These are phyloP conservation scores for Carettochelys insculpta DNA, from an alignment of 2,113 vertebrate genomes.

Conservation along the genomic window DNA sequence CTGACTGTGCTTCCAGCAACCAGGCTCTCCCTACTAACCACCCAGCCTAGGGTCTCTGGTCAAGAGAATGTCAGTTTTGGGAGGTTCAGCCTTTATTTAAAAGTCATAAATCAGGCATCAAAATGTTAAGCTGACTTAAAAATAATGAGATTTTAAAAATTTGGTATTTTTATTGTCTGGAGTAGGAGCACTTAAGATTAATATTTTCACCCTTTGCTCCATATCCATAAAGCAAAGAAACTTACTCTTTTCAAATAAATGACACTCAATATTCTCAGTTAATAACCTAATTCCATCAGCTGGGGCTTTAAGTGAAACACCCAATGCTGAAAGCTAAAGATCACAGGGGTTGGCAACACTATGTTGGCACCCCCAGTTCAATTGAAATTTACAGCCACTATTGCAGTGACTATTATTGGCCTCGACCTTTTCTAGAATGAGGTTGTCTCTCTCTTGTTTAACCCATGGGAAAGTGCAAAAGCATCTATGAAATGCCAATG, in stretches of 20 bases:
- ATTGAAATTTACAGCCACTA: neutral
- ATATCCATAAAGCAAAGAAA: neutral
- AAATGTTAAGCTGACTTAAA: neutral
- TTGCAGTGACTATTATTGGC: neutral
- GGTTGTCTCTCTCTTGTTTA: neutral
- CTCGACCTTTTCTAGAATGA: neutral
- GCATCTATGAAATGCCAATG: neutral
- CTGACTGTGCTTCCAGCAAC: too few species aligned
- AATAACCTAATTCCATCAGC: neutral
- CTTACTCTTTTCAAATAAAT: too few species aligned
- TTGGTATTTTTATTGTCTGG: fast-evolving
- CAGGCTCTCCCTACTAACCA: too few species aligned
- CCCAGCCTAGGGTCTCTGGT: too few species aligned
- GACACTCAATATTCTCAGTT: too few species aligned
- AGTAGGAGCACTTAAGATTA: fast-evolving
- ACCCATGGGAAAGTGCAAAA: slow-evolving; percentile 3
- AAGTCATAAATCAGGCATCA: neutral
- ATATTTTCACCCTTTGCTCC: neutral
- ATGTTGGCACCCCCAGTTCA: neutral
- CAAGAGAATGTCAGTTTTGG: too few species aligned
- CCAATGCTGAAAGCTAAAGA: neutral
- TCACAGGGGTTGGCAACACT: neutral
- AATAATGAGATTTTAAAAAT: neutral
- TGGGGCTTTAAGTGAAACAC: neutral
- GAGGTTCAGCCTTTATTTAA: too few species aligned